phyloP scores from a whole-genome alignment of 2,888 invertebrate genomes.

The Mechanitis messenoides region DNA sequence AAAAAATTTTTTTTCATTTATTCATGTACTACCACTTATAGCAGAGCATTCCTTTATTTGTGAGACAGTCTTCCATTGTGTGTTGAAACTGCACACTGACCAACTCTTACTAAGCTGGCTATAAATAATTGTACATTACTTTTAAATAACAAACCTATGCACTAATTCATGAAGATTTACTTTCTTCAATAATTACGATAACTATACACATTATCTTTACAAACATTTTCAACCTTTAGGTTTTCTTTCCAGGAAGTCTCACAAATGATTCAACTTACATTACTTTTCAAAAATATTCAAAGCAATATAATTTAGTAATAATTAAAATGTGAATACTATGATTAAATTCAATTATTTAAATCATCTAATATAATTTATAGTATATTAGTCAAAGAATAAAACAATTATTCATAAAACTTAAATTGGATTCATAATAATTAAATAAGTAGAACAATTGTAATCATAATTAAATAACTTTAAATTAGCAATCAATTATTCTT shows the following conservation, averaged over 20 bases:
- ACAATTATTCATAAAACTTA: background rate
- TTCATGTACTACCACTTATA: background rate
- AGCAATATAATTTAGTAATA: too few relatives aligned
- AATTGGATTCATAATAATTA: background rate
- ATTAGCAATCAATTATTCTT: background rate
- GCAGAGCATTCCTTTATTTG: background rate
- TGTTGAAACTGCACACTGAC: background rate
- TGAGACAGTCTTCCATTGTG: background rate
- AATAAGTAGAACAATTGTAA: constrained; percentile 1
- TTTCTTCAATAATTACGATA: background rate
- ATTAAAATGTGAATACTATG: too few relatives aligned
- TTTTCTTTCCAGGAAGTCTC: too few relatives aligned
- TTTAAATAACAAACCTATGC: too few relatives aligned
- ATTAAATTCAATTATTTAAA: too few relatives aligned
- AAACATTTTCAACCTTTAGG: background rate
- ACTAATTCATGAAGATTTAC: too few relatives aligned
- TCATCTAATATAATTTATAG: too few relatives aligned
- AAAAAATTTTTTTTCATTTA: constrained; percentile 4
- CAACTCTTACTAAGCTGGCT: too few relatives aligned
- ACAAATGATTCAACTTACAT: too few relatives aligned
- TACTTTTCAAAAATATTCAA: too few relatives aligned
- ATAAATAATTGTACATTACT: too few relatives aligned
- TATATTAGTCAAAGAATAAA: background rate
- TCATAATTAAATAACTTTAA: constrained; percentile 1
- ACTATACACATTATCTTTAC: background rate